phyloP scores from a whole-genome alignment of 2,113 vertebrate species.

The Poeciliopsis prolifica region DNA sequence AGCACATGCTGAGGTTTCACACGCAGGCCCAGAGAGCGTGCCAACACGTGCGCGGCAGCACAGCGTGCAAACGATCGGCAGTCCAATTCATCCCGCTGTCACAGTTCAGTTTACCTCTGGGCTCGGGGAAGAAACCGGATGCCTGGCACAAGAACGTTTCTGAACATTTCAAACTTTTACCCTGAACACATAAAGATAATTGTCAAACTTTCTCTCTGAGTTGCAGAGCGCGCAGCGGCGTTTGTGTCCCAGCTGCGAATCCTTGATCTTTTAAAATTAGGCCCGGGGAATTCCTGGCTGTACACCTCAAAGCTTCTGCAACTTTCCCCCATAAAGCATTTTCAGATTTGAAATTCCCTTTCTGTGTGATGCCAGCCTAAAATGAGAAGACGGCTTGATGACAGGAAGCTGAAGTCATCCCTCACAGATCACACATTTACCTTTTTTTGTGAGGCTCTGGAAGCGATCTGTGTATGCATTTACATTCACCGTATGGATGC shows the following conservation, averaged over 20 bases:
- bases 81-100: constrained; percentile 31
- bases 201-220: background rate
- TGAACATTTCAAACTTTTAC: background rate
- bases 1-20: constrained; percentile 49
- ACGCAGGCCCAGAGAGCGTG: constrained; percentile 12
- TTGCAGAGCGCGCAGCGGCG: constrained; percentile 3
- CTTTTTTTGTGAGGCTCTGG: constrained; percentile 15
- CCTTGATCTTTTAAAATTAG: constrained; percentile 34
- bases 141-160: too few relatives aligned
- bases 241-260: constrained; percentile 23
- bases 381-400: constrained; percentile 35
- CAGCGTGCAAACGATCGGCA: constrained; percentile 9
- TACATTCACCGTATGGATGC: background rate
- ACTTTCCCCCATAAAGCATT: constrained; percentile 25
- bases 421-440: constrained; percentile 14
- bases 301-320: constrained; percentile 55
- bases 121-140: constrained; percentile 13
- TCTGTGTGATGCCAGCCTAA: constrained; percentile 43
- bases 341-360: constrained; percentile 32
- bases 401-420: constrained; percentile 36
- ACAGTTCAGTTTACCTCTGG: constrained; percentile 1
- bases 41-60: constrained; percentile 26
- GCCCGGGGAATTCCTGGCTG: constrained; percentile 63
- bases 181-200: background rate
- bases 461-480: background rate